These are phyloP conservation scores for Setipinna tenuifilis DNA, from an alignment of 2,797 vertebrate species.

Conservation along the genomic window DNA sequence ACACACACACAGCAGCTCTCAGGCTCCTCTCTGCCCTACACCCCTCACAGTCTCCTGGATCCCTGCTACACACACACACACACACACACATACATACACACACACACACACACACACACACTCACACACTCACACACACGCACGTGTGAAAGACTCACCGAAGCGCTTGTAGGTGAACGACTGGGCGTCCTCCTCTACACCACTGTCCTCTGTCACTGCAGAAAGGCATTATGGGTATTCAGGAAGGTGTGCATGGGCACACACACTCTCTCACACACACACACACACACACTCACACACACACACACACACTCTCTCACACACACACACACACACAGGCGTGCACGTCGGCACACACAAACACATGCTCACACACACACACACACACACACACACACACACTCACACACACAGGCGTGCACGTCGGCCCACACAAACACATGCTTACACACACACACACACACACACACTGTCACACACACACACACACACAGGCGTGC, in stretches of 20 bases:
- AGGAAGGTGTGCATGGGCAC: not conserved
- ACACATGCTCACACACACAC: not conserved
- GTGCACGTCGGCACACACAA: too few species aligned
- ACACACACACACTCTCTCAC: not conserved
- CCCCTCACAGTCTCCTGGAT: too few species aligned
- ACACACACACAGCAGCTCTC: not conserved
- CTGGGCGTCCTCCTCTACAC: too few species aligned
- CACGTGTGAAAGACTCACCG: too few species aligned
- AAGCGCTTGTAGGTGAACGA: too few species aligned
- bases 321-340: not conserved
- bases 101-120: too few species aligned
- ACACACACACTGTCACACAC: not conserved
- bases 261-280: too few species aligned
- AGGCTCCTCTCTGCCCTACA: too few species aligned
- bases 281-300: not conserved
- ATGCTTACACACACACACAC: not conserved
- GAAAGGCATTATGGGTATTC: slow-evolving; percentile 63
- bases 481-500: not conserved
- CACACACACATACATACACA: too few species aligned
- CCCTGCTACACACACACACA: too few species aligned
- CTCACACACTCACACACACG: too few species aligned
- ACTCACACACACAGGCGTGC: not conserved
- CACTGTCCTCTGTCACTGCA: slow-evolving; percentile 49
- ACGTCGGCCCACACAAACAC: not conserved
- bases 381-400: not conserved